Evolutionary conservation across 2,888 invertebrate genomes (phyloP).

Genomic region (Corythucha ciliata): DNA sequence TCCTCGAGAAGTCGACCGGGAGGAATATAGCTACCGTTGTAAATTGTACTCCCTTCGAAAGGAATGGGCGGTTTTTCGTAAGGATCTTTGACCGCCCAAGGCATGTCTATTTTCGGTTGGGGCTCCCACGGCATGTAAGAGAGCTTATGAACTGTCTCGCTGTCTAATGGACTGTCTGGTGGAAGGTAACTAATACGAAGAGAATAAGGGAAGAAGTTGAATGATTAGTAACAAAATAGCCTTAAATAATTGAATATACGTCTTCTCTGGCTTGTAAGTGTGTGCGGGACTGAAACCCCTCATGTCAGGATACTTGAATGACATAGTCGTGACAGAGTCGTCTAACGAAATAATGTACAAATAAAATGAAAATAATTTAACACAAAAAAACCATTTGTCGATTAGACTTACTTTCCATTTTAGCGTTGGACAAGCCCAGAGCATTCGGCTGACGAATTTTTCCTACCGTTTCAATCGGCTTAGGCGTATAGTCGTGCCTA

Average conservation of each 20-base stretch:
- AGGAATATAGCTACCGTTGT: slow-evolving; percentile 40
- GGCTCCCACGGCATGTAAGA: slow-evolving; percentile 40
- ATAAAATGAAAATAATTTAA: slow-evolving; percentile 1
- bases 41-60: slow-evolving; percentile 39
- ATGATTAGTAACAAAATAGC: background rate
- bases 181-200: slow-evolving; percentile 27
- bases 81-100: slow-evolving; percentile 38
- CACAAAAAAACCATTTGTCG: background rate
- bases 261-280: slow-evolving; percentile 40
- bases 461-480: slow-evolving; percentile 36
- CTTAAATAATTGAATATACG: slow-evolving; percentile 21
- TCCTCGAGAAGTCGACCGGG: slow-evolving; percentile 41
- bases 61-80: slow-evolving; percentile 38
- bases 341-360: slow-evolving; percentile 27
- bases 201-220: background rate
- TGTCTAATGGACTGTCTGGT: slow-evolving; percentile 38
- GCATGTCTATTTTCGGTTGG: slow-evolving; percentile 37
- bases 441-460: slow-evolving; percentile 39
- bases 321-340: slow-evolving; percentile 39
- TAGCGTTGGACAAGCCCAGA: slow-evolving; percentile 38
- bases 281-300: slow-evolving; percentile 33
- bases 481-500: slow-evolving; percentile 39
- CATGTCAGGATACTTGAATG: slow-evolving; percentile 39
- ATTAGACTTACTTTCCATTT: slow-evolving; percentile 36
- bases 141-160: slow-evolving; percentile 40